Conservation (phyloP, 2,888 invertebrate species). For the Xanthorhoe spadicearia region DNA sequence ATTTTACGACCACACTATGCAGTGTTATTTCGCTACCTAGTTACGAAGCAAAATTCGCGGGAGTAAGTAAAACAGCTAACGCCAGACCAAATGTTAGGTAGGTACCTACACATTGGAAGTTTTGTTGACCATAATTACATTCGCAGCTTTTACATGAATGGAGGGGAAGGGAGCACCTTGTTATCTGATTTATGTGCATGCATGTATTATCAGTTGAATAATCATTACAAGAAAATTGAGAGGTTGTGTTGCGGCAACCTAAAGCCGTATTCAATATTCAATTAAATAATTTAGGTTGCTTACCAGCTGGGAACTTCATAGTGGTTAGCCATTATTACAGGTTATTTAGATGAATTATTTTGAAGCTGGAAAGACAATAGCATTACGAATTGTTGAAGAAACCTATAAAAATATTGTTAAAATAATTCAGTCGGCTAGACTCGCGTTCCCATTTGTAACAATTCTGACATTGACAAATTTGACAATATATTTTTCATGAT, state of each 20-base stretch:
- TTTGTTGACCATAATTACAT: not conserved
- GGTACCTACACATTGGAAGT: not conserved
- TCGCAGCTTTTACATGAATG: not conserved
- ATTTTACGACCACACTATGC: not conserved
- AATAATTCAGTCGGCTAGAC: not conserved
- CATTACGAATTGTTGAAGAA: conserved; percentile 15
- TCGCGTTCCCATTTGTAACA: not conserved
- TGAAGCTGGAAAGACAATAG: not conserved
- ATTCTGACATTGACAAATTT: conserved; percentile 1
- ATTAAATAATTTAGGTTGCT: conserved; percentile 51
- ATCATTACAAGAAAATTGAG: conserved; percentile 9
- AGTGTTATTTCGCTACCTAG: not conserved
- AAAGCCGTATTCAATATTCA: not conserved
- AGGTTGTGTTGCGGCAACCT: conserved; percentile 3
- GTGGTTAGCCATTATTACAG: conserved; percentile 89
- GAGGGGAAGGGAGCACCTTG: not conserved
- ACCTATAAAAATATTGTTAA: not conserved
- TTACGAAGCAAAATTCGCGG: not conserved
- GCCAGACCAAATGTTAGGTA: not conserved
- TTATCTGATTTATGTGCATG: not conserved
- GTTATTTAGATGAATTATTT: not conserved
- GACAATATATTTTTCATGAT: too few relatives aligned
- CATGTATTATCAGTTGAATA: not conserved
- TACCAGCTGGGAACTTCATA: conserved; percentile 97
- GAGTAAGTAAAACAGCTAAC: not conserved